Evolutionary conservation across 2,888 invertebrate genomes (phyloP).

Genomic region (Lypha dubia): DNA sequence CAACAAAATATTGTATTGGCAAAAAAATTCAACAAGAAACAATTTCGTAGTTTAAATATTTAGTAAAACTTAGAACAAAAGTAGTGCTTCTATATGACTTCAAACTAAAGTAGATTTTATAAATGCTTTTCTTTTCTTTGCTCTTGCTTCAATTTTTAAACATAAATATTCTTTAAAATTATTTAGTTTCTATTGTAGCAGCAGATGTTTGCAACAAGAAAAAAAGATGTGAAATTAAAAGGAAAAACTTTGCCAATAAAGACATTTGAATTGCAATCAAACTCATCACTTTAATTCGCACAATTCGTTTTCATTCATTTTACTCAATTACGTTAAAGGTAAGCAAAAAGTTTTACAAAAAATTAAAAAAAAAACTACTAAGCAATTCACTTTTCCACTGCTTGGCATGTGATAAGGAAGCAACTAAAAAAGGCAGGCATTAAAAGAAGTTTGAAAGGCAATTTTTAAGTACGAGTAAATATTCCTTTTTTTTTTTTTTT

Average conservation of each 20-base stretch:
- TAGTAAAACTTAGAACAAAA: background rate
- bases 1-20: conserved; percentile 74
- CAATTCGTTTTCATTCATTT: conserved; percentile 63
- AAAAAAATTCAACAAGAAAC: background rate
- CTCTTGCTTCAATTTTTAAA: too few species aligned
- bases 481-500: conserved; percentile 6
- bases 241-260: conserved; percentile 73
- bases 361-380: conserved; percentile 25
- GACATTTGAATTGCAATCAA: conserved; percentile 80
- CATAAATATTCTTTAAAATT: background rate
- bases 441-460: conserved; percentile 17
- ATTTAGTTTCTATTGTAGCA: background rate
- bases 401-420: conserved; percentile 54
- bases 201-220: background rate
- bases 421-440: conserved; percentile 24
- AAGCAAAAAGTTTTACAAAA: background rate
- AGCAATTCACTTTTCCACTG: conserved; percentile 21
- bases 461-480: conserved; percentile 52
- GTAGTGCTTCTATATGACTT: too few species aligned
- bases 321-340: conserved; percentile 1
- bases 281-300: conserved; percentile 79
- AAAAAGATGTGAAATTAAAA: conserved; percentile 13
- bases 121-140: too few species aligned
- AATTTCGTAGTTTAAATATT: background rate
- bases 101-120: too few species aligned